Evolutionary conservation across 2,888 invertebrate species (phyloP).

Genomic region (Lysandra coridon): DNA sequence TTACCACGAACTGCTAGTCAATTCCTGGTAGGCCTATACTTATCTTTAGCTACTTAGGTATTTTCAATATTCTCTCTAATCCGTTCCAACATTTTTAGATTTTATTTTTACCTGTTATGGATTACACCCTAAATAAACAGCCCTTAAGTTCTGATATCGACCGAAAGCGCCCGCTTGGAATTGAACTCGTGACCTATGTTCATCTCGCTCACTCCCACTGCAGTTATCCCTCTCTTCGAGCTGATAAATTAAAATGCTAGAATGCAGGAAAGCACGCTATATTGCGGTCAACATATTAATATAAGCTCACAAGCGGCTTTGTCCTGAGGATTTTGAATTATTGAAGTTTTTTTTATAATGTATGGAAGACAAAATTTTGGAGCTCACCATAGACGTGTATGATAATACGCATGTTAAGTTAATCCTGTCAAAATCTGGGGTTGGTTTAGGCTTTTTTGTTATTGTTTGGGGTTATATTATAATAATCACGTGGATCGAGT

Average conservation of each 20-base stretch:
- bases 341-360: neutral
- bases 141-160: constrained; percentile 41
- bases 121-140: constrained; percentile 43
- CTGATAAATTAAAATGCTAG: constrained; percentile 19
- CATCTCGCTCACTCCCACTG: constrained; percentile 34
- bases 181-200: constrained; percentile 31
- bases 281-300: constrained; percentile 8
- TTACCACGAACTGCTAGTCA: no score
- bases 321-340: neutral
- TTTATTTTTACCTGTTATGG: constrained; percentile 32
- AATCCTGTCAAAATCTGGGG: neutral
- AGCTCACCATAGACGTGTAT: neutral
- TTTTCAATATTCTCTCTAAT: no score
- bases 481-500: no score
- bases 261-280: constrained; percentile 23
- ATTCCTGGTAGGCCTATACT: no score
- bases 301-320: neutral
- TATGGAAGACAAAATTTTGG: neutral
- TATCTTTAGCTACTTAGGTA: no score
- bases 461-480: no score
- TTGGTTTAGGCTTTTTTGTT: no score
- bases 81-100: neutral
- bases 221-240: constrained; percentile 24
- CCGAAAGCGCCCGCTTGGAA: constrained; percentile 34
- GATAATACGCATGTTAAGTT: neutral